phyloP scores from a whole-genome alignment of 1,140 invertebrate genomes.

The Tetramorium alpestre region DNA sequence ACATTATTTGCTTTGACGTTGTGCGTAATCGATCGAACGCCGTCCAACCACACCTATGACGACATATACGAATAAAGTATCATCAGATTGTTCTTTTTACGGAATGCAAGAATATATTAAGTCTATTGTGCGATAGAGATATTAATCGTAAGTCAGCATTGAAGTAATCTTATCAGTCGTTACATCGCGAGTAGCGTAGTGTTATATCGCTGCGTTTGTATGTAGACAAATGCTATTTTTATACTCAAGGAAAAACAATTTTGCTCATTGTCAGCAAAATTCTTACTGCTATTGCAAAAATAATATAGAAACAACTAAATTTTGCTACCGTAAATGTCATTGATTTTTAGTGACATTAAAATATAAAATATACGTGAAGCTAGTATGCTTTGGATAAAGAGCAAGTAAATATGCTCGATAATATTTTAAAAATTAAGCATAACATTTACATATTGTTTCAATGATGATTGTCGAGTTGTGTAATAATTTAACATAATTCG shows the following conservation, averaged over 20 bases:
- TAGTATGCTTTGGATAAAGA: not conserved
- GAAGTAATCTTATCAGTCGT: not conserved
- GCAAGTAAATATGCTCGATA: not conserved
- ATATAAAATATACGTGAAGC: not conserved
- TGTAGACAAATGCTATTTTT: not conserved
- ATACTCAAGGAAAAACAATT: not conserved
- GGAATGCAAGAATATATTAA: not conserved
- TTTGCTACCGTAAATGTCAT: not conserved
- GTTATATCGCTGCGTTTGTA: not conserved
- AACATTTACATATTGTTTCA: not conserved
- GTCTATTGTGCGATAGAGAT: not conserved
- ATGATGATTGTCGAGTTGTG: conserved; percentile 1
- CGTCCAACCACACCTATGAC: conserved; percentile 95
- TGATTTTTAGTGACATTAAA: not conserved
- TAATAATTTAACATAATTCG: not conserved
- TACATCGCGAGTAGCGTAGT: not conserved
- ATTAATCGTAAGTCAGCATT: not conserved
- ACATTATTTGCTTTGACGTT: conserved; percentile 99
- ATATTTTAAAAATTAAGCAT: not conserved
- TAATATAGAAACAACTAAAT: not conserved
- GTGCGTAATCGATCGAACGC: conserved; percentile 97
- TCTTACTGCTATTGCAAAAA: not conserved
- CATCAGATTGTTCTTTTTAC: conserved; percentile 42
- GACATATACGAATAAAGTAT: conserved; percentile 58
- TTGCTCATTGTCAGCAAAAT: not conserved